Base-by-base conservation (phyloP, 2,797 vertebrate species). In the Xenopus petersii region DNA sequence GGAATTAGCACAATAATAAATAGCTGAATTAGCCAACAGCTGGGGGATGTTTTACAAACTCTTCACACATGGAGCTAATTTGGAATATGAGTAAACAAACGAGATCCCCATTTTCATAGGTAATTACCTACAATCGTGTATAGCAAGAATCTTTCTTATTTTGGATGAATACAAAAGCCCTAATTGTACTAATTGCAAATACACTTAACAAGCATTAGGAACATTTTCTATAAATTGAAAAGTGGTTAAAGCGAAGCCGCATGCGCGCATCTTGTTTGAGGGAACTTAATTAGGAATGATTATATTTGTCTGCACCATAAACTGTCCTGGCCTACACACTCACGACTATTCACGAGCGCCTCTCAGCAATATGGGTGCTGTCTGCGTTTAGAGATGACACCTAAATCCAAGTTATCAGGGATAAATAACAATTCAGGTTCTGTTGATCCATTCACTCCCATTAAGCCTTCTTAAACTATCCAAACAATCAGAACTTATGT, bases 1-100 rank as follows among this genome's bases (percentile, higher is more conserved):
- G 65, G 71, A 71, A 74, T 78, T 78, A 78, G 73, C 75, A 78
- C 75, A 78, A 78, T 78, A 74, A 79, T 69, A 54, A 63, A 73
- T 77, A 71, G 69, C 76, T 65, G 69, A 74, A 79, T 79, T 73
- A 51, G 71, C 61, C 55, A 74, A 79, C 76, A 79, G 76, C 76
- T 79, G 76, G 64, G 71, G 66, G 71, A 73, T 64, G 61, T 79
- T 64, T 70, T 66, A 64, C 66, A 59, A 73, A 70, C 69, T 54
- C 63, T 64, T 79, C 76, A 70, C 71, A 73, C 71, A 79, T 79
- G 76, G 71, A 69, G 26, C 71, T 55, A 64, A 79, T 79, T 74
- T 73, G 67, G 66, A 70, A 66, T 33, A 70, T 60, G 65, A 61
- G 64, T 69, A 73, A 64, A 69, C 21, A 60, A 24, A 60, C 21